phyloP scores from a whole-genome alignment of 2,888 invertebrate genomes.

The Cephus nigrinus region DNA sequence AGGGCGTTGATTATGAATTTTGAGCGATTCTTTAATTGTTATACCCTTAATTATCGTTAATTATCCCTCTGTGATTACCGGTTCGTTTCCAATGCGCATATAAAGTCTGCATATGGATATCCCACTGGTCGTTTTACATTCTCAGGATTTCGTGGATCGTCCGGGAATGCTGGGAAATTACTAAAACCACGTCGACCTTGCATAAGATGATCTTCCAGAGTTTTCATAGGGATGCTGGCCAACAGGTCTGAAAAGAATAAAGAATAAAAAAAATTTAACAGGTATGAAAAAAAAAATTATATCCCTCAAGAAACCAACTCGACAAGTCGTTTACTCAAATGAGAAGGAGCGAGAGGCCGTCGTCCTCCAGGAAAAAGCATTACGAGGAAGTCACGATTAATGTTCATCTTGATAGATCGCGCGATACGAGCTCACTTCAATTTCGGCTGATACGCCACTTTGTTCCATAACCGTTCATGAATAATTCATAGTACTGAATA shows the following conservation, averaged over 20 bases:
- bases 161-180: neutral
- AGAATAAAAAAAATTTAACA: neutral
- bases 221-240: neutral
- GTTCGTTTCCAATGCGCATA: constrained; percentile 14
- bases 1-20: constrained; percentile 43
- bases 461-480: constrained; percentile 29
- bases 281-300: neutral
- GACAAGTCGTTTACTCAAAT: neutral
- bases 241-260: neutral
- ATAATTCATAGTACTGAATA: constrained; percentile 44
- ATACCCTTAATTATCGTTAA: constrained; percentile 47
- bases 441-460: constrained; percentile 23
- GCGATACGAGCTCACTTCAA: constrained; percentile 31
- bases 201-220: neutral
- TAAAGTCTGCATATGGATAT: neutral
- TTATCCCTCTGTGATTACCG: constrained; percentile 39
- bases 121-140: neutral
- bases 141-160: neutral
- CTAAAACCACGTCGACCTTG: neutral
- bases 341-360: constrained; percentile 8
- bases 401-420: constrained; percentile 35
- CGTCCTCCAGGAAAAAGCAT: constrained; percentile 4
- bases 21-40: constrained; percentile 42
- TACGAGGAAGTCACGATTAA: constrained; percentile 36
- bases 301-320: neutral